Evolutionary conservation across 2,113 vertebrate genomes (phyloP).

Genomic region (Murina feae): DNA sequence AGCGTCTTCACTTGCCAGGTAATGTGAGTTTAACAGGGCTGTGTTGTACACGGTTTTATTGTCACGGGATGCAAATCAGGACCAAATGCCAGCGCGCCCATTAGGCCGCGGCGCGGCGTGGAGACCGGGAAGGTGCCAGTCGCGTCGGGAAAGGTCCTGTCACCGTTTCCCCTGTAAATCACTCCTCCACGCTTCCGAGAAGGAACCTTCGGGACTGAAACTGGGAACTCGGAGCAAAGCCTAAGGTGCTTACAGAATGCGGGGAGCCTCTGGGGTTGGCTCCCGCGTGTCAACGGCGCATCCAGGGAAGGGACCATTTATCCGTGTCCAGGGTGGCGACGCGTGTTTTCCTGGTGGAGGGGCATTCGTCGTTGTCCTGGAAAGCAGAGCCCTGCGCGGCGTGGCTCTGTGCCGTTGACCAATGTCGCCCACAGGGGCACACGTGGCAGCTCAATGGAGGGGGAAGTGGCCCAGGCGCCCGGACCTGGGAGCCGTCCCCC

Average conservation of each 20-base stretch:
- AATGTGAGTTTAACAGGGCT: conserved; percentile 51
- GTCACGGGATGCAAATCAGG: conserved; percentile 70
- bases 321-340: not conserved
- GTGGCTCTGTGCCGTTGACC: not conserved
- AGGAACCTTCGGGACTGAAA: conserved; percentile 2
- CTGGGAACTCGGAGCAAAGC: not conserved
- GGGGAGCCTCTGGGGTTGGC: not conserved
- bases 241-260: not conserved
- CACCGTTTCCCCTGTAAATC: conserved; percentile 54
- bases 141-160: conserved; percentile 54
- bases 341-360: not conserved
- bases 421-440: not conserved
- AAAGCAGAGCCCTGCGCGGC: not conserved
- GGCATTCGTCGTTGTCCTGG: not conserved
- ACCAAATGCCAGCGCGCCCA: conserved; percentile 64
- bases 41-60: conserved; percentile 53
- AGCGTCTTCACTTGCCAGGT: conserved; percentile 60
- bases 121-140: conserved; percentile 53
- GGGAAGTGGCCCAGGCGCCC: not conserved
- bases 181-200: not conserved
- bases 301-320: not conserved
- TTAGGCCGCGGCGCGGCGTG: conserved; percentile 38
- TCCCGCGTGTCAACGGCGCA: not conserved
- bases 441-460: not conserved
- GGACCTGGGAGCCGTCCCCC: not conserved